Evolutionary conservation across 2,113 vertebrate genomes (phyloP), one percentile per base, ranked within the genome.

Genomic region (Stegostoma tigrinum): DNA sequence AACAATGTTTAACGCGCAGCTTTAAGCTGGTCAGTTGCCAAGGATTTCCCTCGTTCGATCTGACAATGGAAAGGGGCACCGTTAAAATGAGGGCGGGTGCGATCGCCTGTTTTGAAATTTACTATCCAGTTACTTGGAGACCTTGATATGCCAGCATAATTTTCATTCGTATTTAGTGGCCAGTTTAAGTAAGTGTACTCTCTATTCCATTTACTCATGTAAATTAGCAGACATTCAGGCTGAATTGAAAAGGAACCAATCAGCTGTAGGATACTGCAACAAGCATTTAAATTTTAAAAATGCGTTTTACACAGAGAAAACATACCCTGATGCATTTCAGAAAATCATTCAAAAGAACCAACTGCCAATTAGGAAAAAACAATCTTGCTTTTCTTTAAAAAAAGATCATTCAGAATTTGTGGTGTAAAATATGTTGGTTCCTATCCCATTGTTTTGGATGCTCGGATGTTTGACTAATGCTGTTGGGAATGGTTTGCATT

Each of bases 191-290:
- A 38, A 3, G 61, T 15, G 66, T 23, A 64, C 10, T 66, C 89
- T 38, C 61, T n/a, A 66, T 42, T 93, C 42, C 34, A 67, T 93
- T 93, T 66, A 93, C 61, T 66, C 66, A 66, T 93, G 89, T 93
- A 93, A 93, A 93, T 91, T 34, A 91, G 87, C 52, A 34, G 23
- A n/a, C 34, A 93, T 66, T 93, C 34, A 93, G 89, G 89, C 61
- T 38, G 61, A 38, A 64, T 66, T 66, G 89, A 6, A 67, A 90
- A 55, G 27, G 19, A 66, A 93, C 64, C 21, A 21, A 15, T n/a
- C 15, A n/a, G 6, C 23, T 64, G 17, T 5, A 38, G 14, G n/a
- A 30, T 14, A 8, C 21, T 38, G 61, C 19, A 93, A 24, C 89
- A n/a, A 61, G 64, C n/a, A n/a, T 21, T 38, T 38, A 19, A 86